phyloP scores from a whole-genome alignment of 64 coral and sea anemone genomes.

The Stichodactyla helianthus region DNA sequence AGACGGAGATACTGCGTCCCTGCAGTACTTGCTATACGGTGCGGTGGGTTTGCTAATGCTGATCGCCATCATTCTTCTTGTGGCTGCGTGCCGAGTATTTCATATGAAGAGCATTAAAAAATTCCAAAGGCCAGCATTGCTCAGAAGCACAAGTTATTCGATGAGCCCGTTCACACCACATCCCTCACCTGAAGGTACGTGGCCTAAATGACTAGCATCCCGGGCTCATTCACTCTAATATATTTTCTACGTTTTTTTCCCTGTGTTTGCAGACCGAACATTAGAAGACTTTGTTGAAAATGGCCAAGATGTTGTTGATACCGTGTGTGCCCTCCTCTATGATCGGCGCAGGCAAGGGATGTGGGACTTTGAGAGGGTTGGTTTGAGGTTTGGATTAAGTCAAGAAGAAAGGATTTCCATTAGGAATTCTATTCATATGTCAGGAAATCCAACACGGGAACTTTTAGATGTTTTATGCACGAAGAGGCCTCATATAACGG shows the following conservation, averaged over 20 bases:
- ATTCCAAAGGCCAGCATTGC: background rate
- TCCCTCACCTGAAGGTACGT: background rate
- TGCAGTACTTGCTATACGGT: background rate
- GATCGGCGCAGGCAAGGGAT: background rate
- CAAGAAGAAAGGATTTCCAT: background rate
- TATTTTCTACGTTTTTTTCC: background rate
- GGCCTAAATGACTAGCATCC: background rate
- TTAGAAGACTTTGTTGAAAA: slow-evolving; percentile 16
- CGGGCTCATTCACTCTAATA: background rate
- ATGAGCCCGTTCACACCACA: background rate
- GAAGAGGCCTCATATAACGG: background rate
- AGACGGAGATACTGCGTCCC: background rate
- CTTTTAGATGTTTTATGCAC: background rate
- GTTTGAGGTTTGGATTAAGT: background rate
- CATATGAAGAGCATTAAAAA: background rate
- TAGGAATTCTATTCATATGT: background rate
- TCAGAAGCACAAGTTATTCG: background rate
- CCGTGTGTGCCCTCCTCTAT: background rate
- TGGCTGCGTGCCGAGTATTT: background rate
- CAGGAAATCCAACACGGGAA: background rate
- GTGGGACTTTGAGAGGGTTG: slow-evolving; percentile 9
- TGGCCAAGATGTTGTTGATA: slow-evolving; percentile 2
- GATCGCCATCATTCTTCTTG: background rate
- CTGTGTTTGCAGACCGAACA: background rate
- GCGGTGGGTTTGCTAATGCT: background rate